Conservation (phyloP, 1,140 invertebrate species). For the Oedothorax gibbosus region DNA sequence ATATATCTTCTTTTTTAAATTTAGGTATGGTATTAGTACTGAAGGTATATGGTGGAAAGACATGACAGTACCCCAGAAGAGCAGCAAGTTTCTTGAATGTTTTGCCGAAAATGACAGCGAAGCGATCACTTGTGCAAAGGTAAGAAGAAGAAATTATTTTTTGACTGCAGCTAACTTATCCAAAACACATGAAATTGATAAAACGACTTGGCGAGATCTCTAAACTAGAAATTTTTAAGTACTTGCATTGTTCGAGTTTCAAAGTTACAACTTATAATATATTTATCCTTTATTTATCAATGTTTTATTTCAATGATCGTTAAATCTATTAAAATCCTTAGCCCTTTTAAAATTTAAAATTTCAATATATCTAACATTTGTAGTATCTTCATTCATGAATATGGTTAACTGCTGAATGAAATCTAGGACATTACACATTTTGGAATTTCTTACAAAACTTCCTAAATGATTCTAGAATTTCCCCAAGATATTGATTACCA, state of each 20-base stretch:
- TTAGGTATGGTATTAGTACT: slow-evolving; percentile 77
- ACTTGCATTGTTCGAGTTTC: neutral
- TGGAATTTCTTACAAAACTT: neutral
- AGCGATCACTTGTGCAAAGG: slow-evolving; percentile 68
- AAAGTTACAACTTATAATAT: too few relatives aligned
- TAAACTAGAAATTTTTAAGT: neutral
- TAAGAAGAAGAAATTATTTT: slow-evolving; percentile 48
- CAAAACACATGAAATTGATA: neutral
- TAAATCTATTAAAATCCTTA: too few relatives aligned
- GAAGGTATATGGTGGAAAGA: slow-evolving; percentile 86
- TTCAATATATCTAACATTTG: too few relatives aligned
- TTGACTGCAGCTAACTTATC: neutral
- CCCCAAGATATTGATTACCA: too few relatives aligned
- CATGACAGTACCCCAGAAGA: slow-evolving; percentile 73
- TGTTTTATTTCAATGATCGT: too few relatives aligned
- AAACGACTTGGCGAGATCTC: neutral
- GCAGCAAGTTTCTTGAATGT: slow-evolving; percentile 66
- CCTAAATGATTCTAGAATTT: neutral
- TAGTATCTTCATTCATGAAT: neutral
- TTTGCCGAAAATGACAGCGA: slow-evolving; percentile 64
- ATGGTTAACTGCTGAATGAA: neutral
- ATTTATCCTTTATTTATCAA: too few relatives aligned
- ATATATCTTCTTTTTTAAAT: slow-evolving; percentile 5
- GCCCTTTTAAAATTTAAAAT: too few relatives aligned
- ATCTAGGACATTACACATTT: neutral